Evolutionary conservation across 1,140 invertebrate species (phyloP).

Genomic region (Maconellicoccus hirsutus): DNA sequence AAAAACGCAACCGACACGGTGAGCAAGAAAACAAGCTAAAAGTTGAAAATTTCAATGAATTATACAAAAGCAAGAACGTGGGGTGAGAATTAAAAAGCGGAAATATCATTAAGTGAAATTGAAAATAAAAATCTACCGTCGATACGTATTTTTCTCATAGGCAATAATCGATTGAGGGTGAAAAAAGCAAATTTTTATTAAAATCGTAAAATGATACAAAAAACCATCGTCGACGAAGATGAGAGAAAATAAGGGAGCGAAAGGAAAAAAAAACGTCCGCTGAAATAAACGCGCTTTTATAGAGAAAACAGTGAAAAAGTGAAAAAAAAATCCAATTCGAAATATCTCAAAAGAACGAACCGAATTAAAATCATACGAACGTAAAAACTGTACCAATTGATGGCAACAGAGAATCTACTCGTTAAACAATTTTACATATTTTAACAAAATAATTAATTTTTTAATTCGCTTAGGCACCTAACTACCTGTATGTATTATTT

Average conservation of each 20-base stretch:
- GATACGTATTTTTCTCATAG: neutral
- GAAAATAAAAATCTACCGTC: conserved; percentile 14
- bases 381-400: no score
- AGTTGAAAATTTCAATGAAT: neutral
- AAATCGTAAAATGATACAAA: conserved; percentile 1
- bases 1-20: neutral
- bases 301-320: neutral
- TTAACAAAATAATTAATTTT: no score
- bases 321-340: neutral
- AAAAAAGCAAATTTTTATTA: conserved; percentile 1
- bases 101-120: conserved; percentile 18
- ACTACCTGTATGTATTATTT: no score
- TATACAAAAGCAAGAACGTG: neutral
- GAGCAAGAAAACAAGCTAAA: neutral
- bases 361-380: no score
- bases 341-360: neutral
- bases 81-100: conserved; percentile 19
- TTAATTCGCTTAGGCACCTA: no score
- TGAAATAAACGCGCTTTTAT: neutral
- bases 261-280: neutral
- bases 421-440: no score
- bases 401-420: no score
- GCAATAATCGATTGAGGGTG: neutral
- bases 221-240: neutral
- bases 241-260: neutral